Evolutionary conservation across 1,140 invertebrate genomes (phyloP).

Genomic region (Pinna nobilis): DNA sequence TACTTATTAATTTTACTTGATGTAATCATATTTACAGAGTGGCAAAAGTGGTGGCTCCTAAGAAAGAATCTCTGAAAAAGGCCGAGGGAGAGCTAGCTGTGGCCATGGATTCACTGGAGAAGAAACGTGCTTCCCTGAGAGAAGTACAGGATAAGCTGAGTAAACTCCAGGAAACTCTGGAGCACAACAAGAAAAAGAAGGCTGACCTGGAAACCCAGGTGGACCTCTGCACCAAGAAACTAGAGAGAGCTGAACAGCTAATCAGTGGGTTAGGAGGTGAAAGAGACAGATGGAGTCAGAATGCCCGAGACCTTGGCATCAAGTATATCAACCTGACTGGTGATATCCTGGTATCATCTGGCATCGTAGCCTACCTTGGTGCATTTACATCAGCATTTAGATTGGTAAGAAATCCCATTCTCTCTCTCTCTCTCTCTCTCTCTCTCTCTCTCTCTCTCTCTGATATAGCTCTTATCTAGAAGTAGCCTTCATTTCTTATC

Average conservation of each 20-base stretch:
- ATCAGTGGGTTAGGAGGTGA: constrained; percentile 76
- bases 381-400: constrained; percentile 75
- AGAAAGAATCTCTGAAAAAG: constrained; percentile 83
- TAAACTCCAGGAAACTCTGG: constrained; percentile 71
- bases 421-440: no score
- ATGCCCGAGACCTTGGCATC: constrained; percentile 67
- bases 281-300: constrained; percentile 73
- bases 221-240: constrained; percentile 74
- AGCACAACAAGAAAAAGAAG: constrained; percentile 74
- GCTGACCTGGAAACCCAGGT: constrained; percentile 74
- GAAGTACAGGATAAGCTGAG: constrained; percentile 78
- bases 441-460: no score
- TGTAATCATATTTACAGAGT: constrained; percentile 62
- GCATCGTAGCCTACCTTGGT: constrained; percentile 75
- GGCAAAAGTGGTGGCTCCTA: constrained; percentile 88
- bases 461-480: no score
- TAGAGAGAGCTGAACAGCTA: constrained; percentile 74
- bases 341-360: constrained; percentile 74
- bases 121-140: constrained; percentile 88
- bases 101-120: constrained; percentile 94
- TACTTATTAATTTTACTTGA: not conserved
- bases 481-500: no score
- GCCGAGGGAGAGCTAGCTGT: constrained; percentile 81
- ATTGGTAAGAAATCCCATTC: constrained; percentile 54
- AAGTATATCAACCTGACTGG: constrained; percentile 74